Evolutionary conservation across 2,797 vertebrate species (phyloP).

Genomic region (Pseudocheirus occidentalis): DNA sequence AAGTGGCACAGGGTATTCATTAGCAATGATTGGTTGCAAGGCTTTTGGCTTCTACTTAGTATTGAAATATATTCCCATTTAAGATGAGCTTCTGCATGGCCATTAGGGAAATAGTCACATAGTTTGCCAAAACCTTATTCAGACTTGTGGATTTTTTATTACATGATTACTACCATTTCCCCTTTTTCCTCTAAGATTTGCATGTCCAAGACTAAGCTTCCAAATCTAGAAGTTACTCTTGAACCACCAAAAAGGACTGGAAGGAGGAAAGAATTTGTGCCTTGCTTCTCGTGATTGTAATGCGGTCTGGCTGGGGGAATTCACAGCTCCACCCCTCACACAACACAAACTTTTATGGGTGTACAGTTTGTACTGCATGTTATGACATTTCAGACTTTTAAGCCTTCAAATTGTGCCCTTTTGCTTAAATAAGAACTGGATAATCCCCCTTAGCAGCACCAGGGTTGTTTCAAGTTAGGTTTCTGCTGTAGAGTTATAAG

Average conservation of each 20-base stretch:
- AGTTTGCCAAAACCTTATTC: constrained; percentile 53
- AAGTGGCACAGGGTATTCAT: neutral
- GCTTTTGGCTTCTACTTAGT: neutral
- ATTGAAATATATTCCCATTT: constrained; percentile 49
- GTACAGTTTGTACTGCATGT: constrained; percentile 78
- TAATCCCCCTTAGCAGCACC: constrained; percentile 49
- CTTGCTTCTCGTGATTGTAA: constrained; percentile 59
- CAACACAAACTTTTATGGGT: constrained; percentile 66
- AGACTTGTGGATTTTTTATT: constrained; percentile 49
- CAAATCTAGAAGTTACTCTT: constrained; percentile 54
- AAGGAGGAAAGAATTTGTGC: constrained; percentile 52
- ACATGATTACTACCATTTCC: constrained; percentile 24
- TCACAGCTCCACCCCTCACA: constrained; percentile 69
- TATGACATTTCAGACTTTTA: constrained; percentile 62
- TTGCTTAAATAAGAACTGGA: constrained; percentile 63
- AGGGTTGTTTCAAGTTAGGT: constrained; percentile 53
- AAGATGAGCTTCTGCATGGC: constrained; percentile 49
- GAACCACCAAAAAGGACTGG: constrained; percentile 59
- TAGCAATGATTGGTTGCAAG: neutral
- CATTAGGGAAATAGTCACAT: constrained; percentile 45
- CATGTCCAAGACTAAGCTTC: constrained; percentile 31
- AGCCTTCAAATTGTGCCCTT: constrained; percentile 73
- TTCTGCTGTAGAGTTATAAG: constrained; percentile 50
- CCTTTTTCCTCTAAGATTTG: constrained; percentile 34
- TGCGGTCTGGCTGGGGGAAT: constrained; percentile 63